Conservation (phyloP, 2,113 vertebrate species). For the Oreocharis arfaki region DNA sequence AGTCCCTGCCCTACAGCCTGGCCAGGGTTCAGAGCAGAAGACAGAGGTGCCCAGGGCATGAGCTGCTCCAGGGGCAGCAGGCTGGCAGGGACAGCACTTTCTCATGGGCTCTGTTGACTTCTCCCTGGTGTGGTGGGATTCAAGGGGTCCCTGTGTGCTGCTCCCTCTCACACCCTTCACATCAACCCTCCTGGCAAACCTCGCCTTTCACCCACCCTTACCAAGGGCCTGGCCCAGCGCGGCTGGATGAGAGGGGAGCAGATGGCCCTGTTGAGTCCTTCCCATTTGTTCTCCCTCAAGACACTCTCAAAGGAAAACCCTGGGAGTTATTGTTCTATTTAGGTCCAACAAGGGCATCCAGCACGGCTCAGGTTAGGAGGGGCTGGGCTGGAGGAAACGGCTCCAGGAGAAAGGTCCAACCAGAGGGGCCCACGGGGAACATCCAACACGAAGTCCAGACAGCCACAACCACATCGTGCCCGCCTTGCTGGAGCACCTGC, state of each 20-base stretch:
- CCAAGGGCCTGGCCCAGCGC: not conserved
- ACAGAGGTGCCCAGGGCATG: not conserved
- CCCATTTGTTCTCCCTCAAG: not conserved
- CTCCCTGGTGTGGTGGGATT: not conserved
- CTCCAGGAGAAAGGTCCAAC: not conserved
- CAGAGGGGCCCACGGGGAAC: not conserved
- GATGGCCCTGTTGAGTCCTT: not conserved
- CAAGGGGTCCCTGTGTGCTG: not conserved
- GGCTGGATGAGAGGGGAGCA: conserved; percentile 39
- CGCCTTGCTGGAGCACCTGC: not conserved
- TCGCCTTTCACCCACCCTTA: not conserved
- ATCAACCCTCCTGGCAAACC: not conserved
- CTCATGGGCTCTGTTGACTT: not conserved
- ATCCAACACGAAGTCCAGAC: not conserved
- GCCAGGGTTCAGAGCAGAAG: not conserved
- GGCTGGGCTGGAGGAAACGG: not conserved
- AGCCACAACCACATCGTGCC: accelerated
- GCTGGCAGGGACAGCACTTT: not conserved
- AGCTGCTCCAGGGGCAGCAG: not conserved
- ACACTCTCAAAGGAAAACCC: conserved; percentile 10
- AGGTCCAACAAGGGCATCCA: not conserved
- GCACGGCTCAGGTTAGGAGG: accelerated
- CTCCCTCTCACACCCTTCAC: not conserved
- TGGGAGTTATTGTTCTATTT: conserved; percentile 9
- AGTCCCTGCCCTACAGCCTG: not conserved